Percentiles rank a stretch among this genome's conserved stretches.
Conservation (phyloP, 2,888 invertebrate species). For the Nymphalis urticae region DNA sequence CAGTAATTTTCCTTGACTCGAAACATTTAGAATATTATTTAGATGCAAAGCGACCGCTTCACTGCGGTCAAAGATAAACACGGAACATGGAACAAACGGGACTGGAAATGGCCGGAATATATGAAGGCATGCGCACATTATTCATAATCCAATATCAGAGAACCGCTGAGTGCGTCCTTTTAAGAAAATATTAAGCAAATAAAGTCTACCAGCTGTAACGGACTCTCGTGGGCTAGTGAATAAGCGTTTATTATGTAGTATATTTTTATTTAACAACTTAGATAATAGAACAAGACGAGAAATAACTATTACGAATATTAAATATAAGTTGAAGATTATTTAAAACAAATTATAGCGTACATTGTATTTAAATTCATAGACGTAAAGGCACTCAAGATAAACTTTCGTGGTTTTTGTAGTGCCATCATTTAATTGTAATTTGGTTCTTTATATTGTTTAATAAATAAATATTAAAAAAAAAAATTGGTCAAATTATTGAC, state of each 20-base stretch:
- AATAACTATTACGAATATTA: no score
- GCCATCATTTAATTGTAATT: no score
- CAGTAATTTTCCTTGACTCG: neutral
- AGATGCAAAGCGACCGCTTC: constrained; percentile 7
- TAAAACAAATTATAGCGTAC: no score
- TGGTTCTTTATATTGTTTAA: no score
- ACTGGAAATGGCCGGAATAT: constrained; percentile 18
- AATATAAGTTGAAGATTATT: no score
- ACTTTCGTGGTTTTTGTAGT: no score
- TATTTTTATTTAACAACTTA: no score
- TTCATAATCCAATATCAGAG: constrained; percentile 60
- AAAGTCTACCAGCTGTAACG: constrained; percentile 48
- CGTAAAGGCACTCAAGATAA: no score
- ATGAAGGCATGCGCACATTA: constrained; percentile 15
- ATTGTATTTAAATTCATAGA: no score
- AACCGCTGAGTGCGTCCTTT: constrained; percentile 57
- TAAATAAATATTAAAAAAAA: no score
- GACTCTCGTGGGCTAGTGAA: constrained; percentile 44
- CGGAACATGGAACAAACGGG: constrained; percentile 2
- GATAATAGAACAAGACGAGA: no score
- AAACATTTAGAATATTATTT: constrained; percentile 9
- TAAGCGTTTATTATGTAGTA: constrained; percentile 34
- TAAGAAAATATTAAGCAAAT: constrained; percentile 70
- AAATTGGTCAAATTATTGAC: neutral
- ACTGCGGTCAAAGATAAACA: constrained; percentile 14